A percentile compares a stretch with the other conserved stretches of the same genome.
Conservation (phyloP, 1,140 invertebrate species). For the Chionoecetes opilio region DNA sequence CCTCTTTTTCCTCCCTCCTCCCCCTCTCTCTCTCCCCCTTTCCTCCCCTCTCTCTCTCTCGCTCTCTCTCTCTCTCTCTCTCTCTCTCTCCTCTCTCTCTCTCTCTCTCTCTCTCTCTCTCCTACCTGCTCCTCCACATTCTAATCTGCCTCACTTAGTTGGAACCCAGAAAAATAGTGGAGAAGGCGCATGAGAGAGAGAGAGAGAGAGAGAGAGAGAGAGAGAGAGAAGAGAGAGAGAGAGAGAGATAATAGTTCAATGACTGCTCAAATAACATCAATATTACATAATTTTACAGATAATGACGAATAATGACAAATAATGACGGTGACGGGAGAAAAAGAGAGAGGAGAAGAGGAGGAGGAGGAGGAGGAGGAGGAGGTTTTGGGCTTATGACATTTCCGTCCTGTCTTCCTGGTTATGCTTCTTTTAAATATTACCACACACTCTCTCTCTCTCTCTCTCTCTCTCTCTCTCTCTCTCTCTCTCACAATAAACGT, state of each 20-base stretch:
- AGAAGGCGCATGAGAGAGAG: neutral
- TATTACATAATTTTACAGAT: no score
- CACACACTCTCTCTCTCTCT: neutral
- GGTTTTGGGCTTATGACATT: neutral
- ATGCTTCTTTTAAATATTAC: neutral
- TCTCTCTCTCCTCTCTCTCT: neutral
- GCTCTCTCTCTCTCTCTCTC: neutral
- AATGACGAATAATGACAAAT: no score
- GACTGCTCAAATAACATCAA: no score
- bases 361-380: neutral
- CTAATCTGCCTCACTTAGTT: neutral
- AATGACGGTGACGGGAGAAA: neutral
- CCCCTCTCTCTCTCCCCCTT: neutral
- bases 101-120: neutral
- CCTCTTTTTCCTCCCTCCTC: no score
- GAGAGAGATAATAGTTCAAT: neutral
- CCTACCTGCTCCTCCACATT: neutral
- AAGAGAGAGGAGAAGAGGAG: neutral
- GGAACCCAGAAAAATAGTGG: neutral
- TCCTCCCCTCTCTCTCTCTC: neutral
- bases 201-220: constrained; percentile 8
- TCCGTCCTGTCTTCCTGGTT: neutral
- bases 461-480: constrained; percentile 27
- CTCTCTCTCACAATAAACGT: neutral
- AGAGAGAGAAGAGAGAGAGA: constrained; percentile 25